phyloP scores from a whole-genome alignment of 2,113 vertebrate species.

The Cephalopterus ornatus region DNA sequence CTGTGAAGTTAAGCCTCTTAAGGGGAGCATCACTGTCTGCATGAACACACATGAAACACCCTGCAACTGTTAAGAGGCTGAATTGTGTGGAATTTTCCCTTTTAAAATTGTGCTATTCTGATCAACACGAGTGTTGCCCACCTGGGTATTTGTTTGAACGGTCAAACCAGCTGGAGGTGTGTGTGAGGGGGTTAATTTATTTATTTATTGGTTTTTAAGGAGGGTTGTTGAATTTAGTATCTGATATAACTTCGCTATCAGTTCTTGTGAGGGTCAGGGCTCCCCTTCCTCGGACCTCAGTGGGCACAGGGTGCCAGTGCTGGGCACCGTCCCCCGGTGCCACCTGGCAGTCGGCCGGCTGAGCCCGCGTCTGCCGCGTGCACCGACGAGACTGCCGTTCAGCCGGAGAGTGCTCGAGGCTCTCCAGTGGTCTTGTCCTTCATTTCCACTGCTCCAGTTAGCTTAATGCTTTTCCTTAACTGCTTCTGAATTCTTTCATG shows the following conservation, averaged over 20 bases:
- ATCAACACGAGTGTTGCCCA: not conserved
- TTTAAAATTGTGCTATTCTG: not conserved
- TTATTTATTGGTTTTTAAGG: not conserved
- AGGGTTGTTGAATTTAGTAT: not conserved
- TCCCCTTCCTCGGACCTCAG: not conserved
- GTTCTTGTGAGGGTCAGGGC: not conserved
- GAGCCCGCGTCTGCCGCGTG: fast-evolving
- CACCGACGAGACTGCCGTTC: not conserved
- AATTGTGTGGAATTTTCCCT: not conserved
- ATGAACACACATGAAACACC: not conserved
- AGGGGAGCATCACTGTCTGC: not conserved
- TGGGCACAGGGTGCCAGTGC: not conserved
- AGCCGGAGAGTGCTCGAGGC: not conserved
- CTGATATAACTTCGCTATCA: not conserved
- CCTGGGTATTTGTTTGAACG: not conserved
- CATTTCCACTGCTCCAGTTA: slow-evolving; percentile 45
- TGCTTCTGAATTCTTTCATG: slow-evolving; percentile 45
- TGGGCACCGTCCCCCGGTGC: not conserved
- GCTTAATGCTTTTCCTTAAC: slow-evolving; percentile 41
- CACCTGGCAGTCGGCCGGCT: not conserved
- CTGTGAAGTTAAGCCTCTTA: not conserved
- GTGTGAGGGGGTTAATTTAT: not conserved
- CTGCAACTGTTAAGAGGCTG: not conserved
- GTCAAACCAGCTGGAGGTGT: not conserved
- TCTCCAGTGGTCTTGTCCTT: slow-evolving; percentile 32